These are phyloP conservation scores for Dolichopus griseipennis DNA, from an alignment of 2,888 invertebrate species.

Conservation along the genomic window DNA sequence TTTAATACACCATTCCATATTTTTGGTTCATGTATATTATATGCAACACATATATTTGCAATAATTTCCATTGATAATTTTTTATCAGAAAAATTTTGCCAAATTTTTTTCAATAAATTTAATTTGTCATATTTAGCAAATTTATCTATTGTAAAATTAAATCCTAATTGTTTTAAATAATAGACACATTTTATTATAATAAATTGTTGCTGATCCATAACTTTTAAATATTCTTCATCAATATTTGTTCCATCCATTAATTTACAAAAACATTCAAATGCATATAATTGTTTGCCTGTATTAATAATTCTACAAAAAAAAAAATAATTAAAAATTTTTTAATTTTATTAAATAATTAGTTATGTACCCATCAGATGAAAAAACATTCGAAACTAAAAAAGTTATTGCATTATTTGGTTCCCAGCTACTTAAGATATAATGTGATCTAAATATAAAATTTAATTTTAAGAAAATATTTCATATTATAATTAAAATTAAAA, in stretches of 20 bases:
- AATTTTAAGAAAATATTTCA: neutral
- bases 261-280: slow-evolving; percentile 41
- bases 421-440: slow-evolving; percentile 41
- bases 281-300: slow-evolving; percentile 37
- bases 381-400: slow-evolving; percentile 37
- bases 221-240: slow-evolving; percentile 29
- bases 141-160: slow-evolving; percentile 38
- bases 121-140: slow-evolving; percentile 41
- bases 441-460: slow-evolving; percentile 29
- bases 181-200: slow-evolving; percentile 41
- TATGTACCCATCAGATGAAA: slow-evolving; percentile 36
- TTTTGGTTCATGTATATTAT: slow-evolving; percentile 36
- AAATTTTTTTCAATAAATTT: slow-evolving; percentile 38
- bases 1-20: slow-evolving; percentile 43
- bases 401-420: slow-evolving; percentile 34
- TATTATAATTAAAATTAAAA: slow-evolving; percentile 15
- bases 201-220: slow-evolving; percentile 36
- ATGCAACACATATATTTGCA: slow-evolving; percentile 40
- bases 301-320: slow-evolving; percentile 23
- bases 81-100: slow-evolving; percentile 38
- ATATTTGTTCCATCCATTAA: slow-evolving; percentile 34
- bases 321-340: neutral
- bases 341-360: neutral
- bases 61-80: slow-evolving; percentile 36
- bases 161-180: slow-evolving; percentile 39